A percentile compares a stretch with the other conserved stretches of the same genome.
Conservation (phyloP, 2,113 vertebrate genomes). For the Tachysurus vachellii region DNA sequence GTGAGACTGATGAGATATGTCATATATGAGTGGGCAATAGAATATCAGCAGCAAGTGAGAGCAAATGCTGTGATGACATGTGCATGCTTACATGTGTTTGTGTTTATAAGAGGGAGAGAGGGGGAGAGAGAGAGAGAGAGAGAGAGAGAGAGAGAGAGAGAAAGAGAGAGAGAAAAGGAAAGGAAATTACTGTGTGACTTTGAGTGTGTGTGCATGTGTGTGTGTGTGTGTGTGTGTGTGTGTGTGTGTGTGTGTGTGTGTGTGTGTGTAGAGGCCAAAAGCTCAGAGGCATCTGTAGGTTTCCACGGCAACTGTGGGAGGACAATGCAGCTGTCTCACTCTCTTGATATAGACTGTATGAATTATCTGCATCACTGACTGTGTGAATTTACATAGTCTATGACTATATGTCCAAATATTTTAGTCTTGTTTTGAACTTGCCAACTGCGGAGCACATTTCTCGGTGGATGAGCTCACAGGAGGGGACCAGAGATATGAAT, state of each 20-base stretch:
- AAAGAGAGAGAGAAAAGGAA: conserved; percentile 2
- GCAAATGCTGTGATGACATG: conserved; percentile 34
- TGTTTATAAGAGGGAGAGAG: not conserved
- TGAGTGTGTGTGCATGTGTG: not conserved
- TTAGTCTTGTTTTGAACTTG: conserved; percentile 2
- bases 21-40: conserved; percentile 31
- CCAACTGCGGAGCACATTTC: conserved; percentile 9
- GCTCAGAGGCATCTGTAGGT: conserved; percentile 51
- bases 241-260: conserved; percentile 6
- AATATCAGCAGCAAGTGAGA: conserved; percentile 26
- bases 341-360: conserved; percentile 36
- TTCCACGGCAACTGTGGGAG: conserved; percentile 53
- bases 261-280: conserved; percentile 38
- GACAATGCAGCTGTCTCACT: conserved; percentile 52
- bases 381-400: conserved; percentile 35
- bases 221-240: conserved; percentile 11
- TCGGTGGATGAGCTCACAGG: not conserved
- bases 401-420: conserved; percentile 31
- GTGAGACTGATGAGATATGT: conserved; percentile 38
- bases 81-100: conserved; percentile 5
- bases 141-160: not conserved
- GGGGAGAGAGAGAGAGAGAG: conserved; percentile 11
- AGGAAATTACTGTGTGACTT: not conserved
- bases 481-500: not conserved
- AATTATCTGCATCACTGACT: conserved; percentile 50